Evolutionary conservation across 92 coral and sea anemone genomes (phyloP).

Genomic region (Actinernus sp.): DNA sequence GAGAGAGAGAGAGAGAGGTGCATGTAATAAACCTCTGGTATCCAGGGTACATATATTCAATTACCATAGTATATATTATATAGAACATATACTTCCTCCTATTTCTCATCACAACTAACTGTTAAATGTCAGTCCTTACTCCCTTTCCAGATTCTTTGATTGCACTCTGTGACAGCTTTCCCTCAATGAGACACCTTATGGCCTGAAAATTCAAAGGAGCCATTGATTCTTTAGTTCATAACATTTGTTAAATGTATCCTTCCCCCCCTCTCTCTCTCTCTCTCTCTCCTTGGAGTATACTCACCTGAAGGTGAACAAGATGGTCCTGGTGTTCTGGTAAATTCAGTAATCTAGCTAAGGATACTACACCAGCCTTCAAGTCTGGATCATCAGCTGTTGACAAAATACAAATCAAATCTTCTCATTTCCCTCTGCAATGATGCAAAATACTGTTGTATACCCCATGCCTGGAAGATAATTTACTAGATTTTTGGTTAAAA

Average conservation of each 20-base stretch:
- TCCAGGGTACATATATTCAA: too few relatives aligned
- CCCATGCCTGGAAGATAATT: too few relatives aligned
- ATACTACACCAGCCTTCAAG: constrained; percentile 88
- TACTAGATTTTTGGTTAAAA: too few relatives aligned
- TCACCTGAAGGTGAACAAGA: constrained; percentile 86
- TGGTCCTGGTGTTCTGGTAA: constrained; percentile 93
- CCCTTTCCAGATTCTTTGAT: constrained; percentile 11
- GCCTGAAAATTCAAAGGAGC: constrained; percentile 40
- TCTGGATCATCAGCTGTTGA: constrained; percentile 87
- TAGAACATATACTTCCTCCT: too few relatives aligned
- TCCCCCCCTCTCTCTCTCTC: not conserved
- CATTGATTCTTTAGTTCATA: not conserved
- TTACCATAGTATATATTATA: too few relatives aligned
- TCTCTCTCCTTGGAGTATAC: not conserved
- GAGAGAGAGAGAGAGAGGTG: too few relatives aligned
- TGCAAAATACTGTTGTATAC: too few relatives aligned
- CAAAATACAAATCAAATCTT: not conserved
- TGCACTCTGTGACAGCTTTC: constrained; percentile 53
- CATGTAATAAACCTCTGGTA: too few relatives aligned
- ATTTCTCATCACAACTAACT: too few relatives aligned
- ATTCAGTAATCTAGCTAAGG: constrained; percentile 80
- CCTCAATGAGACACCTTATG: constrained; percentile 69
- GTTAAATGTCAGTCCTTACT: too few relatives aligned
- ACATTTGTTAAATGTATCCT: not conserved
- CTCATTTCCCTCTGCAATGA: too few relatives aligned